Conservation (phyloP, 2,113 vertebrate species). For the Anser cygnoides region DNA sequence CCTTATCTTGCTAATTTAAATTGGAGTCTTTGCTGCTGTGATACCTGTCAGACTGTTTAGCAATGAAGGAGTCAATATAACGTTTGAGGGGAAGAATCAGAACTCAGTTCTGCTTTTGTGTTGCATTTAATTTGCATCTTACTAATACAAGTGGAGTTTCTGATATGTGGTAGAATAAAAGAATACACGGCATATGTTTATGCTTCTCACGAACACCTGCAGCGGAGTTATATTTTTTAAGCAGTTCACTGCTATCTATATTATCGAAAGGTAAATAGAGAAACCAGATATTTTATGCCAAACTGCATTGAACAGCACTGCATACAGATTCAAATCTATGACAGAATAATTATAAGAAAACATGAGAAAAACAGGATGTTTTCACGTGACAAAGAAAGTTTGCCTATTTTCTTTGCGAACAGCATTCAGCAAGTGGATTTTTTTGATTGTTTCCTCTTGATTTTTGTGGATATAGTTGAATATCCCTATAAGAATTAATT, state of each 20-base stretch:
- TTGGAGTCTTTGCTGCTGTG: not conserved
- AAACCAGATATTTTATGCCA: not conserved
- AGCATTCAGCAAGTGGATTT: not conserved
- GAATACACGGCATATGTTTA: not conserved
- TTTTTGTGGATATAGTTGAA: not conserved
- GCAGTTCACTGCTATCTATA: not conserved
- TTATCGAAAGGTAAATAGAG: not conserved
- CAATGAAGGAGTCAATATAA: not conserved
- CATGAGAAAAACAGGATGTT: not conserved
- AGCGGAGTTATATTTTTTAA: not conserved
- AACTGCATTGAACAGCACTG: not conserved
- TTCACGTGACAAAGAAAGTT: not conserved
- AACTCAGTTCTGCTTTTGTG: not conserved
- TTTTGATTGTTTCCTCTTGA: not conserved
- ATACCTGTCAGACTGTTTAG: not conserved
- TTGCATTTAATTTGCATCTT: not conserved
- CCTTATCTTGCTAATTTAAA: not conserved
- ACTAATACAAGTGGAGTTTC: not conserved
- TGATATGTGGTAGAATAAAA: not conserved
- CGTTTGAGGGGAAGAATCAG: not conserved
- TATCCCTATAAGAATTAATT: not conserved
- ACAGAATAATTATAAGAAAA: not conserved
- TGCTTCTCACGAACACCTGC: not conserved
- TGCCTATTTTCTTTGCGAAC: not conserved
- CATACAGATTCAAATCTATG: not conserved